Percentiles rank a stretch among this genome's conserved stretches.
Evolutionary conservation across 2,888 invertebrate genomes (phyloP).

Genomic region (Miltochrista miniata): DNA sequence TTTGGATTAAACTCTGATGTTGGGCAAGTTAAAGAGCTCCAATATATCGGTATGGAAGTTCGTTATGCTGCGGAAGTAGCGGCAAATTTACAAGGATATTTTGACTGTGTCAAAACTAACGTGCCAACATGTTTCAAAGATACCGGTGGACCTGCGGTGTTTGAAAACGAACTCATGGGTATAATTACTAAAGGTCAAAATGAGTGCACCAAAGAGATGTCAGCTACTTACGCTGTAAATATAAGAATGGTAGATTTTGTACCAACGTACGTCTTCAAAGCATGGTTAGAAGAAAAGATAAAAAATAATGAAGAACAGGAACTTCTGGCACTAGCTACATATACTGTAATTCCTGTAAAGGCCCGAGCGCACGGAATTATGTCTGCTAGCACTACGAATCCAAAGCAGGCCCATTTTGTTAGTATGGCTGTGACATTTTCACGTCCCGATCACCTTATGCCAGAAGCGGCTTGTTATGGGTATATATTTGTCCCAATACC

Average conservation of each 20-base stretch:
- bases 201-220: conserved; percentile 63
- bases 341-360: conserved; percentile 16
- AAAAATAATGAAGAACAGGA: conserved; percentile 58
- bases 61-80: conserved; percentile 33
- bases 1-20: conserved; percentile 69
- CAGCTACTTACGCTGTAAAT: conserved; percentile 59
- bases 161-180: conserved; percentile 64
- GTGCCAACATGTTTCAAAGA: conserved; percentile 70
- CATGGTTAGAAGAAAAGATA: conserved; percentile 70
- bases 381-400: conserved; percentile 13
- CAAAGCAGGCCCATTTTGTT: too few relatives aligned
- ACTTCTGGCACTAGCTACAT: conserved; percentile 42
- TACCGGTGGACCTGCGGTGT: conserved; percentile 65
- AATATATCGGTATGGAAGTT: conserved; percentile 66
- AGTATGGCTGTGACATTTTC: too few relatives aligned
- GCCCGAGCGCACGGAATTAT: conserved; percentile 33
- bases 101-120: conserved; percentile 74
- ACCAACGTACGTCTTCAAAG: conserved; percentile 64
- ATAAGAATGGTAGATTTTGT: conserved; percentile 61
- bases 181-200: conserved; percentile 58
- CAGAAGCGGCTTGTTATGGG: too few relatives aligned
- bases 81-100: conserved; percentile 47
- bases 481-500: too few relatives aligned
- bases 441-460: too few relatives aligned
- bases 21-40: conserved; percentile 57